phyloP scores from a whole-genome alignment of 2,797 vertebrate genomes.

The Choloepus didactylus region DNA sequence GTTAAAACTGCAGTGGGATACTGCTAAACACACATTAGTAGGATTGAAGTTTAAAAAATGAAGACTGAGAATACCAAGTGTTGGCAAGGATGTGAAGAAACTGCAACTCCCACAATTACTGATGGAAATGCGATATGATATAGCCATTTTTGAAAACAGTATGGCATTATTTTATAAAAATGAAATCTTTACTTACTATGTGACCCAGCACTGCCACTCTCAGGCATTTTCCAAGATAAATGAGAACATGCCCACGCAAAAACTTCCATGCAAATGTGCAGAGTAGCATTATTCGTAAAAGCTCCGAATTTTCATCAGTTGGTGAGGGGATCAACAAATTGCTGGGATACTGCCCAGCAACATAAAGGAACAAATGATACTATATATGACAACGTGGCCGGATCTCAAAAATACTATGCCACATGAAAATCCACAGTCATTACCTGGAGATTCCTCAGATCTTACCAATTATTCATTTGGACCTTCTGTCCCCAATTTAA shows the following conservation, averaged over 20 bases:
- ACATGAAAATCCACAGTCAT: neutral
- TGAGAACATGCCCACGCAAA: neutral
- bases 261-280: neutral
- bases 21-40: neutral
- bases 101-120: neutral
- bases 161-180: neutral
- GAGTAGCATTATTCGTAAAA: neutral
- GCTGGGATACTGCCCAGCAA: neutral
- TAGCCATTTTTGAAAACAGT: neutral
- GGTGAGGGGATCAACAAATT: neutral
- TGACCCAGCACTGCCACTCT: neutral
- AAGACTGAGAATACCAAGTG: rapidly evolving
- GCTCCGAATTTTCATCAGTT: neutral
- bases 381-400: no score
- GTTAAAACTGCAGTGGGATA: neutral
- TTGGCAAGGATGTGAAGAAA: neutral
- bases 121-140: neutral
- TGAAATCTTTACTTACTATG: neutral
- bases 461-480: neutral
- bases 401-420: neutral
- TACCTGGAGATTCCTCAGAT: neutral
- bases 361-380: neutral
- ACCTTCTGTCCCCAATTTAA: neutral
- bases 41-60: neutral
- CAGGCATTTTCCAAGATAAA: neutral